Base-by-base conservation (phyloP, 2,797 vertebrate species). In the Acrossocheilus fasciatus region DNA sequence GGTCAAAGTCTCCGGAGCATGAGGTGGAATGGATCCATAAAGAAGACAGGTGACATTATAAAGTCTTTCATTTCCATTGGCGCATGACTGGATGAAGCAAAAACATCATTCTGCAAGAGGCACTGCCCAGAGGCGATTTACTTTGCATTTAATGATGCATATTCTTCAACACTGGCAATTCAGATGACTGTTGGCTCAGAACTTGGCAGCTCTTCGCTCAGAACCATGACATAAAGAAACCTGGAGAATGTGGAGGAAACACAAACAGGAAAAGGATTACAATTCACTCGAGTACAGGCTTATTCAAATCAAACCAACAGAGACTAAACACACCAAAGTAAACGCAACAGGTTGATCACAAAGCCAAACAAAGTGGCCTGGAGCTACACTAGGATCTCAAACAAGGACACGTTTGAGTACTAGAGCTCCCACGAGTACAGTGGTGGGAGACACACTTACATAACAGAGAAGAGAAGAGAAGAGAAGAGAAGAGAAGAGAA, bases 1-100 rank as follows among this genome's bases (percentile, higher is more conserved):
- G 92, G 90, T 88, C 91, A 84, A 83, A 75, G 83, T 88, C 78
- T 92, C 52, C 52, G 88, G 85, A 92, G 92, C 70, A 81, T 83
- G 59, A 85, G 73, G 69, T 73, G 18, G 0, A 77, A 43, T 6
- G 54, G 15, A 47, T 79, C 78, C 78, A 26, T 41, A 78, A 70
- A 34, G 30, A 78, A 52, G 68, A 34, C n/a, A 23, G 12, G 20
- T 70, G 7, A 52, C n/a, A 62, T 81, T 7, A 15, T 64, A n/a
- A 59, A 45, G 15, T 72, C 23, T 82, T 82, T 73, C n/a, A 72
- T 52, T 36, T 36, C 68, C 17, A 26, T 15, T 70, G 57, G 41
- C 45, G 36, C 34, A 69, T 34, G 64, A 83, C n/a, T 26, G 64
- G 52, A 39, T 41, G 34, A 80, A 36, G 50, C 0, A 34, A 79